Conservation (phyloP, 2,888 invertebrate species). For the Aspidiotus rigidus region DNA sequence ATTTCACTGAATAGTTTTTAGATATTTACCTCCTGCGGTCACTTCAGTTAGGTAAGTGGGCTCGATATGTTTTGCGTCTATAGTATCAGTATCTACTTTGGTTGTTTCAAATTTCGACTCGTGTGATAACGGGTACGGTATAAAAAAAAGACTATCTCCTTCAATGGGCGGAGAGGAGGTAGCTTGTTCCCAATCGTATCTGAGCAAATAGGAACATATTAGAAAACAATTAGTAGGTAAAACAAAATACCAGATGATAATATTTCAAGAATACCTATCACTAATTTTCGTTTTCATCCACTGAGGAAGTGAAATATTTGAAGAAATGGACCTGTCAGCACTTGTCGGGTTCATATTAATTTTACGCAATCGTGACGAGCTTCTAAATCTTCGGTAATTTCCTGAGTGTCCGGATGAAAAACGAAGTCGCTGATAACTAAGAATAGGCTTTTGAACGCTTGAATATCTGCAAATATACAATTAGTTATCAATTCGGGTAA, state of each 20-base stretch:
- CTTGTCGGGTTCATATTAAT: not conserved
- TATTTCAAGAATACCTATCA: slow-evolving; percentile 45
- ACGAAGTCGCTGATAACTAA: too few relatives aligned
- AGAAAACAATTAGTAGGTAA: too few relatives aligned
- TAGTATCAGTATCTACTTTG: not conserved
- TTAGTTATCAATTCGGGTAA: too few relatives aligned
- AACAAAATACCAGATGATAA: too few relatives aligned
- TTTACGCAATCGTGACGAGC: not conserved
- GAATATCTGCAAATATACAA: too few relatives aligned
- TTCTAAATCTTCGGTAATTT: too few relatives aligned
- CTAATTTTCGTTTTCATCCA: slow-evolving; percentile 64
- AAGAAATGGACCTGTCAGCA: slow-evolving; percentile 36
- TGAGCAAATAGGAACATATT: not conserved
- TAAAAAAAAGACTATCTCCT: slow-evolving; percentile 1
- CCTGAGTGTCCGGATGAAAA: too few relatives aligned
- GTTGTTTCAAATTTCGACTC: not conserved
- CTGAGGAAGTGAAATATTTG: slow-evolving; percentile 57
- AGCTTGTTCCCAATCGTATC: not conserved
- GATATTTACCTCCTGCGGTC: too few relatives aligned
- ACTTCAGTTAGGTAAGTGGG: not conserved
- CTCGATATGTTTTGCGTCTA: not conserved
- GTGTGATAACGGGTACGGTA: not conserved
- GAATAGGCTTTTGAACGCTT: too few relatives aligned
- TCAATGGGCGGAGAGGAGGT: not conserved
- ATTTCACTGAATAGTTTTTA: too few relatives aligned